Conservation (phyloP, 2,888 invertebrate species). For the Brenthis daphne region DNA sequence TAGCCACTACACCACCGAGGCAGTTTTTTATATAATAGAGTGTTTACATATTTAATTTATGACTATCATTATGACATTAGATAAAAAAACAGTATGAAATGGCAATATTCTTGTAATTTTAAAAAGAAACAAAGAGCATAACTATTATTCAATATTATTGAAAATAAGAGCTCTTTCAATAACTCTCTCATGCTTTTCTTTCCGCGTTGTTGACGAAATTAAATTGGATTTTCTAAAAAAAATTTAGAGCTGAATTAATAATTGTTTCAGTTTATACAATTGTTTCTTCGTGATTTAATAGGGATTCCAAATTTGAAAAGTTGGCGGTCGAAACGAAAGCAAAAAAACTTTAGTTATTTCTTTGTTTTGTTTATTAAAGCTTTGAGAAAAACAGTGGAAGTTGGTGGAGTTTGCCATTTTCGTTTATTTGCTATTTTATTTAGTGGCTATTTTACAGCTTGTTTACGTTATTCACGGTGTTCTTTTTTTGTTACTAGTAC, state of each 20-base stretch:
- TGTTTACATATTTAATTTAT: too few relatives aligned
- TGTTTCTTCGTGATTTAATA: constrained; percentile 33
- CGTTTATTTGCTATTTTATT: constrained; percentile 71
- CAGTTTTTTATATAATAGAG: too few relatives aligned
- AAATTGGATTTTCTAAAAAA: constrained; percentile 15
- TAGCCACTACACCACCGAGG: too few relatives aligned
- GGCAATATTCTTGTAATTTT: too few relatives aligned
- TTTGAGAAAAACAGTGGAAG: constrained; percentile 60
- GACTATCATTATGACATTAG: too few relatives aligned
- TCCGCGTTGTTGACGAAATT: constrained; percentile 28
- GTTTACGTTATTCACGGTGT: constrained; percentile 51
- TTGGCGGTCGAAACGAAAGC: constrained; percentile 53
- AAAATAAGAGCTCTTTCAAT: too few relatives aligned
- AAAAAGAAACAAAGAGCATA: too few relatives aligned
- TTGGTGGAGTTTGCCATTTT: constrained; percentile 61
- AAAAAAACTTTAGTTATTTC: constrained; percentile 64
- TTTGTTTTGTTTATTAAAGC: constrained; percentile 71
- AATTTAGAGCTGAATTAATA: constrained; percentile 30
- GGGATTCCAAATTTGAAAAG: constrained; percentile 50
- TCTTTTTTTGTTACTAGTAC: not conserved
- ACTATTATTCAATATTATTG: too few relatives aligned
- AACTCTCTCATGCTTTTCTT: not conserved
- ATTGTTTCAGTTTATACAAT: constrained; percentile 33
- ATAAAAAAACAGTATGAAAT: too few relatives aligned
- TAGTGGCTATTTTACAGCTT: constrained; percentile 58